phyloP scores from a whole-genome alignment of 2,888 invertebrate genomes.

The Brachyopa scutellaris region DNA sequence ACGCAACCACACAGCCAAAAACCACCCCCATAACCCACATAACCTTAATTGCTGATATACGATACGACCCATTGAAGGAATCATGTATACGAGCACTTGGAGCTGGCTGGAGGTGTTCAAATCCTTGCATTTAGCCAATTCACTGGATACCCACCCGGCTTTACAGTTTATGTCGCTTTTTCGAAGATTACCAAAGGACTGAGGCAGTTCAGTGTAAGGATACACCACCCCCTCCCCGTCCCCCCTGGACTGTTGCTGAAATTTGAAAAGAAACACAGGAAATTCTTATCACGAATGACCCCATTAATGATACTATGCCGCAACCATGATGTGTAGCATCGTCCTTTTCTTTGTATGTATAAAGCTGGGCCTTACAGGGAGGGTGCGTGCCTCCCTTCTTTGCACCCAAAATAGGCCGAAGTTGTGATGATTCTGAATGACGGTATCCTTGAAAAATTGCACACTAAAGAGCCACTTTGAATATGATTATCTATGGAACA shows the following conservation, averaged over 20 bases:
- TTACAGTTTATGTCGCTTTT: constrained; percentile 59
- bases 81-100: constrained; percentile 17
- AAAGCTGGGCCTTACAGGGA: too few relatives aligned
- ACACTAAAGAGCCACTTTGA: constrained; percentile 59
- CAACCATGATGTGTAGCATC: constrained; percentile 44
- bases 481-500: constrained; percentile 66
- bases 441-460: constrained; percentile 63
- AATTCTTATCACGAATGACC: constrained; percentile 64
- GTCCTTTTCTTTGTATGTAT: constrained; percentile 29
- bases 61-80: constrained; percentile 41
- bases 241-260: constrained; percentile 18
- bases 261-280: constrained; percentile 40
- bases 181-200: constrained; percentile 46
- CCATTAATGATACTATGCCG: constrained; percentile 56
- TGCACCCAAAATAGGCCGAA: not conserved
- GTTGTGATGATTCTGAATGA: constrained; percentile 35
- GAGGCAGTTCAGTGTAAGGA: constrained; percentile 31
- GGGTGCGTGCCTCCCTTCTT: not conserved
- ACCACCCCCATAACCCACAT: constrained; percentile 6
- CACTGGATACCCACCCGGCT: constrained; percentile 24
- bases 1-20: constrained; percentile 2
- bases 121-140: constrained; percentile 61
- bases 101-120: constrained; percentile 43
- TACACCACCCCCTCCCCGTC: constrained; percentile 11
- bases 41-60: constrained; percentile 58